Conservation (phyloP, 2,113 vertebrate genomes). For the Elephantulus edwardii region DNA sequence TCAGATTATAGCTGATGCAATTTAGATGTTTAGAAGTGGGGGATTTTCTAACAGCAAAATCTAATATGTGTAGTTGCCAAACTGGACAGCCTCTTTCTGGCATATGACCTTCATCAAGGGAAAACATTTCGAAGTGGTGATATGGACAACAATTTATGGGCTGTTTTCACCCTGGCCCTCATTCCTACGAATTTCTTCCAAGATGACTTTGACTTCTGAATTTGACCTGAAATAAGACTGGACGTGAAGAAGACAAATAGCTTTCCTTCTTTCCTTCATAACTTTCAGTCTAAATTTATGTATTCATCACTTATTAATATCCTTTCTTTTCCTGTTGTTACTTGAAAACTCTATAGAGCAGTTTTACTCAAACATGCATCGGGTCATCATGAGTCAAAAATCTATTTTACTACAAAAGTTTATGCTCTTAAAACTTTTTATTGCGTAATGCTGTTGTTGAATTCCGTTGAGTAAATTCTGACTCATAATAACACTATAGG, state of each 20-base stretch:
- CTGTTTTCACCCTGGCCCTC: neutral
- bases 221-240: neutral
- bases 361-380: neutral
- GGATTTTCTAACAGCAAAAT: constrained; percentile 59
- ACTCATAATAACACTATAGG: neutral
- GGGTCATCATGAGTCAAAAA: neutral
- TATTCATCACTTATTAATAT: neutral
- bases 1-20: constrained; percentile 64
- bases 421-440: neutral
- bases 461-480: neutral
- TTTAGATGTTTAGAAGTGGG: constrained; percentile 41
- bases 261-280: neutral
- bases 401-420: neutral
- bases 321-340: neutral
- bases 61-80: neutral
- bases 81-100: constrained; percentile 9
- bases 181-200: constrained; percentile 7
- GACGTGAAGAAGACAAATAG: neutral
- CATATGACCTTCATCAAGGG: neutral
- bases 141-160: neutral
- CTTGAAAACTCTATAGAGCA: neutral
- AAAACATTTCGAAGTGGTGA: neutral
- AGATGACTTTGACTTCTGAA: constrained; percentile 8
- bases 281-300: neutral
- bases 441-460: neutral